Conservation (phyloP, 2,888 invertebrate genomes). For the Habrosyne pyritoides region DNA sequence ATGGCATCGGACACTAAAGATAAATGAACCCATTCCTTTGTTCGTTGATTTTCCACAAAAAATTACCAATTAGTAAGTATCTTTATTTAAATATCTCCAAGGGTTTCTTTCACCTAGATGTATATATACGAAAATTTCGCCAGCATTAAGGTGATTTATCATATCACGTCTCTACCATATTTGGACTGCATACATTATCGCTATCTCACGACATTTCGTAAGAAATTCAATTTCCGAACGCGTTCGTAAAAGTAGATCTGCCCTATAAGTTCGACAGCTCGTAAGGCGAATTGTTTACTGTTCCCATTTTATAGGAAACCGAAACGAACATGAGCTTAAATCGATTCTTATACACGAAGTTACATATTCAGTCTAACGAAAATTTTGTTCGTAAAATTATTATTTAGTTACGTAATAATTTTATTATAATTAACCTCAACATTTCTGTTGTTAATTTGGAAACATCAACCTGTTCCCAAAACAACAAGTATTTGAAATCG, state of each 20-base stretch:
- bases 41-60: no score
- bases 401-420: not conserved
- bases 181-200: slow-evolving; percentile 3
- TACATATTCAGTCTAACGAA: not conserved
- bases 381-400: not conserved
- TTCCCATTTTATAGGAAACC: slow-evolving; percentile 32
- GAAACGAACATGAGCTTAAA: not conserved
- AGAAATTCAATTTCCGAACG: slow-evolving; percentile 55
- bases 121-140: no score
- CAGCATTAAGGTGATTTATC: not conserved
- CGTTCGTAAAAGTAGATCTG: slow-evolving; percentile 44
- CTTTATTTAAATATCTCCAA: no score
- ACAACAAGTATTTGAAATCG: no score
- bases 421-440: no score
- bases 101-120: no score
- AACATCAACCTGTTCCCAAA: no score
- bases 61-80: no score
- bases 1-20: no score
- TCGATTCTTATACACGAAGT: not conserved
- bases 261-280: slow-evolving; percentile 55
- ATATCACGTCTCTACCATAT: slow-evolving; percentile 2
- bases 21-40: no score
- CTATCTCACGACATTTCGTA: slow-evolving; percentile 36
- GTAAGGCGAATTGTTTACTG: slow-evolving; percentile 51
- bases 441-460: no score